phyloP scores from a whole-genome alignment of 2,113 vertebrate genomes.

The Conger conger region DNA sequence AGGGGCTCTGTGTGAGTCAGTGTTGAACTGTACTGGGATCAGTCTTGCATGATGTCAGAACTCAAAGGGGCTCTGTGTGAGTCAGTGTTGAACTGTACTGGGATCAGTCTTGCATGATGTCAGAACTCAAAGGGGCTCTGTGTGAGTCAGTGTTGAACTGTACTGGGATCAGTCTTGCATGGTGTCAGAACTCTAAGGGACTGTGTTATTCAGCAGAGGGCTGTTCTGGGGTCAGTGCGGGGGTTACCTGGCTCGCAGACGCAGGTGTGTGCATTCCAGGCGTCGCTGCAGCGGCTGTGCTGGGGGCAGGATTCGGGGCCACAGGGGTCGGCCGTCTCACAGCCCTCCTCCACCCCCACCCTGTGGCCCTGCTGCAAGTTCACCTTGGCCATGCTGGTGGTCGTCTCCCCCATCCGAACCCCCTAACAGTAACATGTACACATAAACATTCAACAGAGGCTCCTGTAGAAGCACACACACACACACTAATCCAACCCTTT shows the following conservation, averaged over 20 bases:
- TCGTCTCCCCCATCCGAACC: constrained; percentile 83
- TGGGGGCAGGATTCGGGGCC: constrained; percentile 71
- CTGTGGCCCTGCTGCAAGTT: constrained; percentile 76
- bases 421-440: constrained; percentile 67
- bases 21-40: neutral
- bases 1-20: neutral
- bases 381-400: constrained; percentile 76
- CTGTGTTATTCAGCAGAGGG: neutral
- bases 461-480: too few species aligned
- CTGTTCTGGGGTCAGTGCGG: neutral
- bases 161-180: neutral
- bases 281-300: constrained; percentile 75
- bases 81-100: neutral
- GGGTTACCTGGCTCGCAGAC: constrained; percentile 76
- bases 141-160: neutral
- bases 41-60: neutral
- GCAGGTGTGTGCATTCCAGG: constrained; percentile 78
- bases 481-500: too few species aligned
- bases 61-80: neutral
- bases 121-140: neutral
- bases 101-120: neutral
- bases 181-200: neutral
- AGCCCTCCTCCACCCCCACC: constrained; percentile 77
- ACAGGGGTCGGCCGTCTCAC: constrained; percentile 70
- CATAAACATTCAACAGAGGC: too few species aligned